A percentile compares a stretch with the other conserved stretches of the same genome.
Evolutionary conservation across 92 coral and sea anemone species (phyloP).

Genomic region (Umimayanthus kanabou): DNA sequence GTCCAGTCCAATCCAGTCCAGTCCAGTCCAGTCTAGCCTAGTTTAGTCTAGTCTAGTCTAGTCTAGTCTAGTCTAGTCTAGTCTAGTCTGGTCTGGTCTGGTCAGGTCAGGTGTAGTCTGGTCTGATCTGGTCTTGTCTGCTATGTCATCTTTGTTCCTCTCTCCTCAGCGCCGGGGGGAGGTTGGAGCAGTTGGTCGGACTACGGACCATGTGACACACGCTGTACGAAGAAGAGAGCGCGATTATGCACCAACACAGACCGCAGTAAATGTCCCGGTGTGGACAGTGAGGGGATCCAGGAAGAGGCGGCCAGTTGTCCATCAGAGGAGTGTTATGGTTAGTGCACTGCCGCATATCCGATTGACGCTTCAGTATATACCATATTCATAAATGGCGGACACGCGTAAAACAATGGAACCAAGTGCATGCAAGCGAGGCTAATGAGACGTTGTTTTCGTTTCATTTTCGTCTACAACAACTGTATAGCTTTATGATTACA

Average conservation of each 20-base stretch:
- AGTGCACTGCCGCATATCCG: not conserved
- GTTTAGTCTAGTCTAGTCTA: not conserved
- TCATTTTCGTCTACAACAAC: too few species aligned
- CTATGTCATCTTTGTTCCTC: not conserved
- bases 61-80: not conserved
- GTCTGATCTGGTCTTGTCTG: too few species aligned
- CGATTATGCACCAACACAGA: constrained; percentile 61
- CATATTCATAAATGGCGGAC: too few species aligned
- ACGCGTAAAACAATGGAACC: too few species aligned
- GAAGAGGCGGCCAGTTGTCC: constrained; percentile 47
- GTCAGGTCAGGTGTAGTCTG: not conserved
- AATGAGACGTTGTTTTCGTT: too few species aligned
- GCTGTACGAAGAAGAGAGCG: constrained; percentile 63
- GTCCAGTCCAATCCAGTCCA: not conserved
- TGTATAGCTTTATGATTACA: too few species aligned
- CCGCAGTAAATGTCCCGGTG: constrained; percentile 62
- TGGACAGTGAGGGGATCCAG: constrained; percentile 60
- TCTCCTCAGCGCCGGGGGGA: constrained; percentile 49
- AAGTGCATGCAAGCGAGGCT: too few species aligned
- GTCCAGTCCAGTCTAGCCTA: not conserved
- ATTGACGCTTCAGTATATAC: too few species aligned
- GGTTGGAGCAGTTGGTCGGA: constrained; percentile 77
- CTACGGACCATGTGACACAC: constrained; percentile 76
- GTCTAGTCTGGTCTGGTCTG: not conserved
- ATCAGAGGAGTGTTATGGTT: constrained; percentile 77